Evolutionary conservation across 2,797 vertebrate genomes (phyloP), one percentile per base, ranked within the genome.

Genomic region (Podarcis siculus): DNA sequence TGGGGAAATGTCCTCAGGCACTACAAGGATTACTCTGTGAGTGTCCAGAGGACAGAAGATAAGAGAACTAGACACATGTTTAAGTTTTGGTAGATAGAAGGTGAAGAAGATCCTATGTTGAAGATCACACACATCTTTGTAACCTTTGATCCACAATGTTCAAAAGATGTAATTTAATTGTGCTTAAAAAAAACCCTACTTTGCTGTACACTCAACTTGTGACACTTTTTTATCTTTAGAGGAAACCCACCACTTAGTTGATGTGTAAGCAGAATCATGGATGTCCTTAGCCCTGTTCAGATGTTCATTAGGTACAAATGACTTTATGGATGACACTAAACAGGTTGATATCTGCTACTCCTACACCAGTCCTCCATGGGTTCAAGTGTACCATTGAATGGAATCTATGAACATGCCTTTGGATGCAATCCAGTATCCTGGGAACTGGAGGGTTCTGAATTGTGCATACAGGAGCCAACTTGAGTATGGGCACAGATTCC

Each of bases 401-500:
- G 58, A 61, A 21, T 42, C 42, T 61, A 61, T 61, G 58, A 17
- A 61, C 19, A 21, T 61, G 15, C 21, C 58, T 21, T 61, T 61
- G 58, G 58, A 61, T 61, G 35, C 72, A 73, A 69, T 69, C 32
- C 17, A 23, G 15, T 73, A 73, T 7, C 37, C 8, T 42, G 37
- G 35, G 25, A 76, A 42, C 37, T 42, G 37, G 32, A 73, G 32
- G 23, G 37, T 76, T 8, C 73, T 76, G 37, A 19, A 73, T 39
- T 39, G 35, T 76, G 23, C 19, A 42, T 45, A 27, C 39, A 30
- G 75, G 39, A 45, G 10, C 25, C 39, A 23, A 21, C 8, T 83
- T 39, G 79, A 2, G 35, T 64, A 85, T 66, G 12, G 49, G 78
- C 27, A 84, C 45, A 80, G 92, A 86, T 88, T 92, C 87, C 92